Evolutionary conservation across 2,113 vertebrate genomes (phyloP), one percentile per base, ranked within the genome.

Genomic region (Chaetodon trifascialis): DNA sequence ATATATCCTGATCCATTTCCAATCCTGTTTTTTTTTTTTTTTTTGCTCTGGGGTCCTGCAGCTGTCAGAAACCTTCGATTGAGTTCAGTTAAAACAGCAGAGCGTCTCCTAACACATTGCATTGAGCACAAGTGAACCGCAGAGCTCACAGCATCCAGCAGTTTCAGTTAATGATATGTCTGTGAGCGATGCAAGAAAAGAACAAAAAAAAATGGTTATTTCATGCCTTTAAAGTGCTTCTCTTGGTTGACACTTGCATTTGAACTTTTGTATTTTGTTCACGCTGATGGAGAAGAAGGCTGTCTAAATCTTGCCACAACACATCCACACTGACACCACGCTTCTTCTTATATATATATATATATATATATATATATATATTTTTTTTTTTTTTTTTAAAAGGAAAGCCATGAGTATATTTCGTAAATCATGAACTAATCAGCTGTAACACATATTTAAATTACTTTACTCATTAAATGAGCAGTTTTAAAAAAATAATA

Each of bases 111-210:
- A 64, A 85, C 6, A 0, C 68, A 40, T 40, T 62, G 70, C 46
- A 66, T 12, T 79, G 76, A 80, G 54, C 73, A 38, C 4, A 6
- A 82, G 68, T 74, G 71, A 85, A 76, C 72, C 36, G 42, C 51
- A 66, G 58, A 74, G 62, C 82, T 73, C 79, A 76, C 70, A 64
- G 56, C 69, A 85, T 86, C 65, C 60, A 67, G 72, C 77, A 76
- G 79, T 60, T 82, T 80, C 65, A 87, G 72, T 76, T 87, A 86
- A 84, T 87, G 68, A 82, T 75, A 82, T 72, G 77, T 83, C 79
- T 90, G 73, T n/a, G 9, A 83, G 82, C 68, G 16, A 79, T 73
- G 44, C 73, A 74, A 59, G 70, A 56, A 56, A 63, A 56, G 38
- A 42, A 54, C 21, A 63, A 67, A 74, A 30, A 30, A 82, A 70